Evolutionary conservation across 2,888 invertebrate genomes (phyloP).

Genomic region (Ichneumon xanthorius): DNA sequence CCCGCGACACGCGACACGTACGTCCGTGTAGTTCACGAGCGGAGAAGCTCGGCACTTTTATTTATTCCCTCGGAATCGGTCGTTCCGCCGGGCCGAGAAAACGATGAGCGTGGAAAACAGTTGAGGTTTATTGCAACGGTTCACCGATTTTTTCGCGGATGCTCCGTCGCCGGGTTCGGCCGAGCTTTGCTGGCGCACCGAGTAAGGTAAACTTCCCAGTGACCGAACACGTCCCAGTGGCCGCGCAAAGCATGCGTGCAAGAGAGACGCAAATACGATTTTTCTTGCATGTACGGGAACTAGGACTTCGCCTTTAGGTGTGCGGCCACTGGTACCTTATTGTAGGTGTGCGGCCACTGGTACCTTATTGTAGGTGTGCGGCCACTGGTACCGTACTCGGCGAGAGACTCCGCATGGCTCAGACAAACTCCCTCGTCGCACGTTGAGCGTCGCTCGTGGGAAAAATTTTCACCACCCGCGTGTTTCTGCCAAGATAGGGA

Average conservation of each 20-base stretch:
- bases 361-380: no score
- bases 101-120: background rate
- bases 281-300: no score
- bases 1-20: constrained; percentile 43
- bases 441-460: background rate
- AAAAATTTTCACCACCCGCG: constrained; percentile 29
- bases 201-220: no score
- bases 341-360: no score
- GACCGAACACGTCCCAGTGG: no score
- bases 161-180: background rate
- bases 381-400: background rate
- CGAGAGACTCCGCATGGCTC: background rate
- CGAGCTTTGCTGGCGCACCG: background rate
- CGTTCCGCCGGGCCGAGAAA: constrained; percentile 1
- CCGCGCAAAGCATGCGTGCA: no score
- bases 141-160: background rate
- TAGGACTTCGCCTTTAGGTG: no score
- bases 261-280: no score
- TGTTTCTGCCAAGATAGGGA: constrained; percentile 53
- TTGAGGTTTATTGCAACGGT: constrained; percentile 11
- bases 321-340: no score
- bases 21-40: constrained; percentile 27
- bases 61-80: constrained; percentile 47
- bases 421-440: background rate
- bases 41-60: constrained; percentile 30